These are phyloP conservation scores for Sebastes diaconus DNA, from an alignment of 2,797 vertebrate species.

Conservation along the genomic window DNA sequence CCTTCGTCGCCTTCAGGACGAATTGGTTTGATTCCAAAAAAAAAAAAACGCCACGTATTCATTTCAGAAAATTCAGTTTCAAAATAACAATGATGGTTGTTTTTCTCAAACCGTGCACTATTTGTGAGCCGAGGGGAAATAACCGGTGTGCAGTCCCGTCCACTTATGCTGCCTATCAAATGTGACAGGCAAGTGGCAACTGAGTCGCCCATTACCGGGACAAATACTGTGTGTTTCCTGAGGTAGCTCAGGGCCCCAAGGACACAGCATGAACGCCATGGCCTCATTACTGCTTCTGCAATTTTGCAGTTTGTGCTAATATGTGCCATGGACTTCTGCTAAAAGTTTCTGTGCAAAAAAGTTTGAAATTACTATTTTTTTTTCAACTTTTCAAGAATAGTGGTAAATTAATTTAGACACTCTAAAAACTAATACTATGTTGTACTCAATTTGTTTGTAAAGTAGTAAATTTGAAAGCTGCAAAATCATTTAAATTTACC, in stretches of 20 bases:
- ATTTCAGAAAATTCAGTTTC: not conserved
- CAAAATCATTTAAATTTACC: not conserved
- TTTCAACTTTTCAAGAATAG: not conserved
- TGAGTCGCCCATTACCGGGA: constrained; percentile 52
- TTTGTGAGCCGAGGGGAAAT: not conserved
- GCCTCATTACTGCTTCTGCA: constrained; percentile 39
- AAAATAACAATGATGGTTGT: not conserved
- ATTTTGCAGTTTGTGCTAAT: not conserved
- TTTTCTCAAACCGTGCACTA: constrained; percentile 1
- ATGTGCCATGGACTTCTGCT: not conserved
- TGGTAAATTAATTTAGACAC: not conserved
- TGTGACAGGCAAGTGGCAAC: constrained; percentile 45
- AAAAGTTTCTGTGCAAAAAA: not conserved
- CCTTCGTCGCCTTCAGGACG: constrained; percentile 4
- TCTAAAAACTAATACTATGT: not conserved
- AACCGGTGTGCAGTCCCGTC: not conserved
- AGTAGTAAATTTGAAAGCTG: not conserved
- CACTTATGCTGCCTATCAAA: constrained; percentile 41
- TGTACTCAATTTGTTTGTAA: not conserved
- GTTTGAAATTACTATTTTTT: not conserved
- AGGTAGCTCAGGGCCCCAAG: constrained; percentile 25
- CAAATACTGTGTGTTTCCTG: constrained; percentile 2
- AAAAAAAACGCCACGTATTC: not conserved
- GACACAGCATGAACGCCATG: constrained; percentile 9
- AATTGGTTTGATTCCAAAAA: not conserved